Conservation (phyloP, 1,140 invertebrate species). For the Proales similis region DNA sequence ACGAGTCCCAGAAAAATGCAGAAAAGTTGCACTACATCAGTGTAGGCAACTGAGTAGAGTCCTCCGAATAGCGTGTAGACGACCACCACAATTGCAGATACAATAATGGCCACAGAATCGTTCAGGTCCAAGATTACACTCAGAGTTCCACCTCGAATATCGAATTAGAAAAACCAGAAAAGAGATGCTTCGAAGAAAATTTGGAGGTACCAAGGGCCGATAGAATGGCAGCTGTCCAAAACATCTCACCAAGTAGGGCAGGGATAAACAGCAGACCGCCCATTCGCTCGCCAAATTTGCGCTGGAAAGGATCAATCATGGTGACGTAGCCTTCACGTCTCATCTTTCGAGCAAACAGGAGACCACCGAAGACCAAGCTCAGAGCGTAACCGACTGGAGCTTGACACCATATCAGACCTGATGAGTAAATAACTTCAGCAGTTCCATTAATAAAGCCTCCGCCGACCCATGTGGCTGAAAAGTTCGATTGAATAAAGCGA, state of each 20-base stretch:
- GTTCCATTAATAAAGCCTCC: constrained; percentile 98
- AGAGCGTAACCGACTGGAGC: constrained; percentile 93
- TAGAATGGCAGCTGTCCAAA: constrained; percentile 93
- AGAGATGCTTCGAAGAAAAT: constrained; percentile 33
- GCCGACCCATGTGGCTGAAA: constrained; percentile 88
- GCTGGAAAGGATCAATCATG: constrained; percentile 89
- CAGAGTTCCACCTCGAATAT: constrained; percentile 83
- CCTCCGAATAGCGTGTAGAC: constrained; percentile 96
- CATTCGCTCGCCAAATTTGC: constrained; percentile 89
- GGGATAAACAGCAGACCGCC: constrained; percentile 90
- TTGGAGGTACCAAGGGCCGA: constrained; percentile 86
- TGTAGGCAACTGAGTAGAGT: constrained; percentile 93
- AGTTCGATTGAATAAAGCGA: background rate
- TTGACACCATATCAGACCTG: constrained; percentile 86
- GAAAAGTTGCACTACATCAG: constrained; percentile 95
- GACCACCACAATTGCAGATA: constrained; percentile 88
- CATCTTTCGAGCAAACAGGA: constrained; percentile 97
- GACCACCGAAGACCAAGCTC: constrained; percentile 83
- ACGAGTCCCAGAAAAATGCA: constrained; percentile 91
- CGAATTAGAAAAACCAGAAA: constrained; percentile 51
- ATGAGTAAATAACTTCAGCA: constrained; percentile 85
- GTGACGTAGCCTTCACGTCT: constrained; percentile 91
- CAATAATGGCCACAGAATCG: constrained; percentile 79
- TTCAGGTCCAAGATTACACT: constrained; percentile 93
- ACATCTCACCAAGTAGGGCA: constrained; percentile 90